phyloP scores from a whole-genome alignment of 2,888 invertebrate species.

The Nemurella pictetii region DNA sequence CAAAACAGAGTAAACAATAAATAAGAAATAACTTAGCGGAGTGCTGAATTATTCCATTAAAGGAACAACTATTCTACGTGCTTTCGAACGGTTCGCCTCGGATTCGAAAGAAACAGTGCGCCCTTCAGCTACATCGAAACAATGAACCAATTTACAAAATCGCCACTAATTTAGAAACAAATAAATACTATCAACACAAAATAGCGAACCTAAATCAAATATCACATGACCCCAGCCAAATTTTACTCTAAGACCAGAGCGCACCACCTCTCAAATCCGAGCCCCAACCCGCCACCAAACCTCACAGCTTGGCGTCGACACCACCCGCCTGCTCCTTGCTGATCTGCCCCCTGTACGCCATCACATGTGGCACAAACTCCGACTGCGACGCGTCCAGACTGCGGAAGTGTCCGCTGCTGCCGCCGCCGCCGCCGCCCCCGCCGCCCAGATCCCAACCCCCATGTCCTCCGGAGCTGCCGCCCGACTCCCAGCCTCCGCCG shows the following conservation, averaged over 20 bases:
- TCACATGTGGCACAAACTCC: constrained; percentile 27
- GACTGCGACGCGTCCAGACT: constrained; percentile 29
- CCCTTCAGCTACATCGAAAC: not conserved
- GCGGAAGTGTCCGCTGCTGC: constrained; percentile 33
- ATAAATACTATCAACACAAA: not conserved
- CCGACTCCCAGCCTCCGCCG: constrained; percentile 56
- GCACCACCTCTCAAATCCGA: not conserved
- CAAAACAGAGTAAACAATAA: not conserved
- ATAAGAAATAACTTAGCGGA: not conserved
- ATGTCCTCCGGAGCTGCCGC: constrained; percentile 51
- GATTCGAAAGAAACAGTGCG: not conserved
- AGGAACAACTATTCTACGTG: constrained; percentile 12
- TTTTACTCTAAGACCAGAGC: not conserved
- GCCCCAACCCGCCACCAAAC: not conserved
- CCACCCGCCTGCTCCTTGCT: constrained; percentile 1
- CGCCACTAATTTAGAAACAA: too few species aligned
- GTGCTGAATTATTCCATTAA: not conserved
- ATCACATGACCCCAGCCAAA: not conserved
- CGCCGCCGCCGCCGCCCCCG: constrained; percentile 3
- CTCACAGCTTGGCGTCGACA: not conserved
- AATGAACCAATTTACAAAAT: not conserved
- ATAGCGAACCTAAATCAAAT: constrained; percentile 1
- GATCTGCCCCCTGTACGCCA: constrained; percentile 37
- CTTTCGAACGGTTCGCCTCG: not conserved
- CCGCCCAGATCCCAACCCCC: constrained; percentile 27